Evolutionary conservation across 2,113 vertebrate genomes (phyloP), one percentile per base, ranked within the genome.

Genomic region (Ptyas mucosa): DNA sequence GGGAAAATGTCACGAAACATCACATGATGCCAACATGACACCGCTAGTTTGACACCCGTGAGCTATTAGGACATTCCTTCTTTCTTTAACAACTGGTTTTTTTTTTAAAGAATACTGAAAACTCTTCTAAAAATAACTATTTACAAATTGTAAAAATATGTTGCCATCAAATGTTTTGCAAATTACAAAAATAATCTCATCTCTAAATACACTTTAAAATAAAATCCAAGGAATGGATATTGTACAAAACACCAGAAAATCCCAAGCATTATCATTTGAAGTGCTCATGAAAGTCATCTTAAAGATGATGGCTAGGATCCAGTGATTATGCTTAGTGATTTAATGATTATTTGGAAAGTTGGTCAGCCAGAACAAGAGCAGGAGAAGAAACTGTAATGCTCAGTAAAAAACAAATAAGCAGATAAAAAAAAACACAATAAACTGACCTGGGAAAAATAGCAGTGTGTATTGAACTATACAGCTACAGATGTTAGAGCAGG

Each of bases 31-130:
- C 23, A 58, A 58, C 3, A 0, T 24, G 57, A 58, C 21, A 20
- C 57, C 1, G 8, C 8, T 3, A 58, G 23, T 58, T 58, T 58
- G 57, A 57, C 21, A 58, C 8, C 55, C 21, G 2, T 58, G 21
- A 58, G 7, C 57, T 85, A 69, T 4, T 5, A 85, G 93, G 94
- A 95, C 94, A 93, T 92, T 94, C 95, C 95, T 95, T 95, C 94
- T 96, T 97, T 97, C 96, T 89, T 95, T 58, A 46, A 75, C 8
- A 54, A 92, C 5, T 18, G 26, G 87, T 89, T 91, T 92, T 64
- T n/a, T 29, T 64, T 85, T 43, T 10, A 3, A 85, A 26, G 26
- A 57, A 29, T 64, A 75, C 6, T 8, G 7, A 39, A 75, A 75
- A 75, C 69, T 34, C 69, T 75, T 75, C 15, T 75, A 75, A 75